These are phyloP conservation scores for Anorthoa munda DNA, from an alignment of 2,888 invertebrate species.

Conservation along the genomic window DNA sequence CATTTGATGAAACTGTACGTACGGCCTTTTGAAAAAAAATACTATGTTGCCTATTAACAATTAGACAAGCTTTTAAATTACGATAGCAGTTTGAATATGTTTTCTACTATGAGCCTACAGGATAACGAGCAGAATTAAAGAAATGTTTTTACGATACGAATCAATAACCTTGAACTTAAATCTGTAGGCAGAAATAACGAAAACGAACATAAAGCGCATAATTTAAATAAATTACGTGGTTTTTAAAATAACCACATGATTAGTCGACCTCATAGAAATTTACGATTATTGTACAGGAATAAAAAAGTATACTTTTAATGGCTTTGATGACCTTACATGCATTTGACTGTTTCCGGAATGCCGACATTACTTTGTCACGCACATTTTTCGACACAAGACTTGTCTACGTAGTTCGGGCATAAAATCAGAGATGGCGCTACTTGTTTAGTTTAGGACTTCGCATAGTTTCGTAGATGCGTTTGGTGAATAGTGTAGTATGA, in stretches of 20 bases:
- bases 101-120: slow-evolving; percentile 28
- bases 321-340: slow-evolving; percentile 84
- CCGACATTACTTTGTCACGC: slow-evolving; percentile 77
- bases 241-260: slow-evolving; percentile 40
- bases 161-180: slow-evolving; percentile 54
- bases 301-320: slow-evolving; percentile 73
- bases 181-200: slow-evolving; percentile 42
- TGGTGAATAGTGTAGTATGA: slow-evolving; percentile 78
- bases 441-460: slow-evolving; percentile 30
- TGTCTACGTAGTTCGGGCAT: slow-evolving; percentile 27
- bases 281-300: slow-evolving; percentile 61
- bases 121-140: slow-evolving; percentile 28
- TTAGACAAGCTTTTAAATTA: slow-evolving; percentile 46
- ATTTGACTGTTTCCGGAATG: slow-evolving; percentile 83
- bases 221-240: slow-evolving; percentile 46
- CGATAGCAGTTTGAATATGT: slow-evolving; percentile 31
- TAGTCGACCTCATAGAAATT: slow-evolving; percentile 57
- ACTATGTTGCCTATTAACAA: slow-evolving; percentile 44
- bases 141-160: slow-evolving; percentile 37
- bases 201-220: slow-evolving; percentile 34
- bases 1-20: slow-evolving; percentile 18
- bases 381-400: slow-evolving; percentile 59
- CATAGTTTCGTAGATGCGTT: slow-evolving; percentile 77
- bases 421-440: slow-evolving; percentile 63
- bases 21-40: slow-evolving; percentile 7